Evolutionary conservation across 2,113 vertebrate genomes (phyloP), one percentile per base, ranked within the genome.

Genomic region (Semnopithecus entellus): DNA sequence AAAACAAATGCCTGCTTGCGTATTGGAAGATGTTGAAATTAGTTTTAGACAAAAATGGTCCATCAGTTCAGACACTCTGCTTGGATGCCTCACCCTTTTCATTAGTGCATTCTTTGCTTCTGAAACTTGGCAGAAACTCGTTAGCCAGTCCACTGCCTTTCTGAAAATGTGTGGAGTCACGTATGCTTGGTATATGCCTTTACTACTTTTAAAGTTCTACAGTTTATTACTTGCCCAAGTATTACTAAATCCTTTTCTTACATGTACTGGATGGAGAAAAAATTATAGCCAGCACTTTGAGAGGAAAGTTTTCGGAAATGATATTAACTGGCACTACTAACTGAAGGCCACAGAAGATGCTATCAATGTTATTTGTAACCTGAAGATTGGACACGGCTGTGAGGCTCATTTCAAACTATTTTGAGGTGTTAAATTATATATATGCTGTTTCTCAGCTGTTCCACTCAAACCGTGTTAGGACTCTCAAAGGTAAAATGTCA

Each of bases 321-420:
- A 12, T 84, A 64, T 82, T 52, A 82, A 90, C 10, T 70, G 52
- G 22, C 83, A 92, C 70, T 94, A 84, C 20, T 20, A 81, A 96
- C 68, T 48, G 32, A 96, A 50, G 73, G 22, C 6, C 75, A 2
- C 45, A 87, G 84, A 55, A 92, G 92, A 91, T 93, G 61, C 91
- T 70, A 83, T 38, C 78, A 45, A 6, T 90, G 91, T 88, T 66
- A 89, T 97, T 80, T 97, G 93, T 95, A 97, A 90, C 14, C 16
- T n/a, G 72, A 89, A 96, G 95, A 88, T 55, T 93, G 90, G 90
- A 18, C 1, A 16, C 85, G 78, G 5, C 64, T 97, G 38, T 95
- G 61, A 96, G 75, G 94, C n/a, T 88, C 81, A 83, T 86, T 94
- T 94, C 55, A 82, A 88, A 96, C 45, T 70, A 91, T 73, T 23